Conservation (phyloP, 2,113 vertebrate species). For the Bos javanicus region DNA sequence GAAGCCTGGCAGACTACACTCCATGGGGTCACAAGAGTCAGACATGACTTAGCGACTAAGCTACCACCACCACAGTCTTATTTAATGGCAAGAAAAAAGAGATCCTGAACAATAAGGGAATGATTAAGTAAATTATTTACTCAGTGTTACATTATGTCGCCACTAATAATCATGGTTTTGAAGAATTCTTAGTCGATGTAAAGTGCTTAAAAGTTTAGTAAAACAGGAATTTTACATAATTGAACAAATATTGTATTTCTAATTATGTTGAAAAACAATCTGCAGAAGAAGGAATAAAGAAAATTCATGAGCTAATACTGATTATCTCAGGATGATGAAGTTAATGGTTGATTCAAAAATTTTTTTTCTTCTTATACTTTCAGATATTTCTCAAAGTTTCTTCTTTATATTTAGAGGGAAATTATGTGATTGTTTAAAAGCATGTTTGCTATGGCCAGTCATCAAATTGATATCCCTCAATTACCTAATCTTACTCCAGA, state of each 20-base stretch:
- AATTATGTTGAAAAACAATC: neutral
- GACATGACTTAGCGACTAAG: neutral
- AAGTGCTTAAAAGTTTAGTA: neutral
- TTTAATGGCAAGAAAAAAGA: neutral
- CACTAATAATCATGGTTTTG: neutral
- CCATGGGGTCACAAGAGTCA: neutral
- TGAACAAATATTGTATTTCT: neutral
- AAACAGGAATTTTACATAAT: neutral
- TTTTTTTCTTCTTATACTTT: neutral
- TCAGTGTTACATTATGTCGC: neutral
- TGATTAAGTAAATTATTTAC: neutral
- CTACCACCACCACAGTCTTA: neutral
- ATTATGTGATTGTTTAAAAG: neutral
- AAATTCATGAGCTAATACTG: neutral
- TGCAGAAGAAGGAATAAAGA: neutral
- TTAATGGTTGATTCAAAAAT: neutral
- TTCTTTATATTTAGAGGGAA: neutral
- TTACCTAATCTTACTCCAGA: neutral
- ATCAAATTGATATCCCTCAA: neutral
- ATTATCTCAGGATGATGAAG: neutral
- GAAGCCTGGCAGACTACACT: neutral
- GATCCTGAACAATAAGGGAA: neutral
- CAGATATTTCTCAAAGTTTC: neutral
- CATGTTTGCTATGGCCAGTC: neutral
- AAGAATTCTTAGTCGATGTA: slow-evolving; percentile 3